Percentiles rank a stretch among this genome's conserved stretches.
phyloP scores from a whole-genome alignment of 1,140 invertebrate species.

The Hycleus phaleratus region DNA sequence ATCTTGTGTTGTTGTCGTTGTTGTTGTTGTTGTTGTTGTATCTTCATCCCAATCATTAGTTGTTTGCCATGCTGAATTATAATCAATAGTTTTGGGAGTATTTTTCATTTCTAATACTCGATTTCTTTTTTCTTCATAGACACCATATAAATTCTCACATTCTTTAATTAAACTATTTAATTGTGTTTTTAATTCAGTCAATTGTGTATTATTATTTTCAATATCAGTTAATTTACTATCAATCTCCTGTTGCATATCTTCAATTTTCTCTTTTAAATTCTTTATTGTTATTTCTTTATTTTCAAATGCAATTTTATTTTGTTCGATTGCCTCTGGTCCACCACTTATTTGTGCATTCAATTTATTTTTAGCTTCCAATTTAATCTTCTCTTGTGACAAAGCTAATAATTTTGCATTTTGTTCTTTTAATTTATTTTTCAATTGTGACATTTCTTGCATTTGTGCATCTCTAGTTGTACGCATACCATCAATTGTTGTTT shows the following conservation, averaged over 20 bases:
- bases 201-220: conserved; percentile 71
- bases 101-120: conserved; percentile 49
- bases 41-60: conserved; percentile 39
- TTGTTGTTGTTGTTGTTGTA: conserved; percentile 1
- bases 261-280: conserved; percentile 60
- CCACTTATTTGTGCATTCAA: conserved; percentile 42
- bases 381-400: conserved; percentile 75
- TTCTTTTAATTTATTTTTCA: conserved; percentile 79
- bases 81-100: conserved; percentile 38
- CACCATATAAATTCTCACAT: conserved; percentile 52
- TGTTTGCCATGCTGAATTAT: conserved; percentile 35
- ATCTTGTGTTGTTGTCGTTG: conserved; percentile 1
- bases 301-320: conserved; percentile 62
- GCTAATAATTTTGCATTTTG: conserved; percentile 72
- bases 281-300: conserved; percentile 80
- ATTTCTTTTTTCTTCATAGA: conserved; percentile 50
- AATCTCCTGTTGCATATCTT: conserved; percentile 57
- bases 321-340: conserved; percentile 50
- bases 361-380: conserved; percentile 69
- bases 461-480: conserved; percentile 81
- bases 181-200: conserved; percentile 57
- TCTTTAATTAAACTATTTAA: conserved; percentile 44
- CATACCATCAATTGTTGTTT: conserved; percentile 95
- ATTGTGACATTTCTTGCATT: conserved; percentile 78
- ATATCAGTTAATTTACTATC: conserved; percentile 71